Percentiles rank a stretch among this genome's conserved stretches.
These are phyloP conservation scores for Carpatolechia fugitivella DNA, from an alignment of 2,888 invertebrate species.

Conservation along the genomic window DNA sequence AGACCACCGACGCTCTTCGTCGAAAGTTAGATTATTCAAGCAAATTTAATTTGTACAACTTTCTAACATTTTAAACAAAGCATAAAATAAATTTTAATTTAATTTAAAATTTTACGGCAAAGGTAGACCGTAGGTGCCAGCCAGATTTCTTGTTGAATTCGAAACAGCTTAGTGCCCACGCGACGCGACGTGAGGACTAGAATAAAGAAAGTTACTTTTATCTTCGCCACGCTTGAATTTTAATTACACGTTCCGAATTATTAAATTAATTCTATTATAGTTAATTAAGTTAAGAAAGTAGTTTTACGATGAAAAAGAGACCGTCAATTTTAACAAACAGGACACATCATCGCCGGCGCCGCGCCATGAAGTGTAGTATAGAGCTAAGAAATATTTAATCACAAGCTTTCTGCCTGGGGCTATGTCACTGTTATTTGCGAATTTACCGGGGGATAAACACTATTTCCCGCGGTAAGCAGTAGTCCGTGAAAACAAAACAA, in stretches of 20 bases:
- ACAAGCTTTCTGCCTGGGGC: too few relatives aligned
- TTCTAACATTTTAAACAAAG: background rate
- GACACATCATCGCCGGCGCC: too few relatives aligned
- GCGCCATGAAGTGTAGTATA: too few relatives aligned
- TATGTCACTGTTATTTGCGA: too few relatives aligned
- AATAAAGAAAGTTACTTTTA: slow-evolving; percentile 10
- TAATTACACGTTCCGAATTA: background rate
- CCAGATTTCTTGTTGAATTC: slow-evolving; percentile 15
- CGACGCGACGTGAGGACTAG: slow-evolving; percentile 2
- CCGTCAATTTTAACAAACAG: too few relatives aligned
- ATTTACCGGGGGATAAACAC: too few relatives aligned
- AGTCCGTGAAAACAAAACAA: too few relatives aligned
- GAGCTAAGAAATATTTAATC: too few relatives aligned
- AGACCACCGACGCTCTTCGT: too few relatives aligned
- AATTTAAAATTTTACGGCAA: background rate
- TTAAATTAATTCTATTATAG: background rate
- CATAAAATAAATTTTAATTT: background rate
- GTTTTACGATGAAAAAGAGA: too few relatives aligned
- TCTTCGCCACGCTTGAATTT: slow-evolving; percentile 1
- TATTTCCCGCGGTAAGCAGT: too few relatives aligned
- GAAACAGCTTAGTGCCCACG: background rate
- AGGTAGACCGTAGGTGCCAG: background rate
- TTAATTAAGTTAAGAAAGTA: background rate
- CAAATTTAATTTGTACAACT: background rate
- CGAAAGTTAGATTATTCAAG: too few relatives aligned